These are phyloP conservation scores for Laticauda colubrina DNA, from an alignment of 2,113 vertebrate species.

Conservation along the genomic window DNA sequence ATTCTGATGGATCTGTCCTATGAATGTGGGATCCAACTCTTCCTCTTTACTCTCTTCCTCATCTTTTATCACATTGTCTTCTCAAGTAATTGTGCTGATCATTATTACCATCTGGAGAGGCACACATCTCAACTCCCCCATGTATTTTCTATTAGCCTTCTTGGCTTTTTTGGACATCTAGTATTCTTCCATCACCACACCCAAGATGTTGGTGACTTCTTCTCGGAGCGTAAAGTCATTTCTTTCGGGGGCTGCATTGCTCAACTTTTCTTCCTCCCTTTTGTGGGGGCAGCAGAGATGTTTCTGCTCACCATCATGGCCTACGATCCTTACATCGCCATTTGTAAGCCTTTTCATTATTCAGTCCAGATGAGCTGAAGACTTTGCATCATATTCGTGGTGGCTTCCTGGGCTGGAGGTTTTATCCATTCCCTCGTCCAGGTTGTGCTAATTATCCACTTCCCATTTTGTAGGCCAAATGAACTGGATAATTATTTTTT, in stretches of 20 bases:
- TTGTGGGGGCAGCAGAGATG: constrained; percentile 61
- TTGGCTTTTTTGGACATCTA: constrained; percentile 74
- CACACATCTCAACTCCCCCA: constrained; percentile 65
- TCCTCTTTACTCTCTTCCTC: constrained; percentile 69
- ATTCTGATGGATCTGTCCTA: constrained; percentile 58
- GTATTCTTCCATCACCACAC: constrained; percentile 72
- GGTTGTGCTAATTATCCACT: constrained; percentile 51
- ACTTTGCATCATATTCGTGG: constrained; percentile 55
- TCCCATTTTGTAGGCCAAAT: constrained; percentile 61
- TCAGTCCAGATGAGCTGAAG: constrained; percentile 63
- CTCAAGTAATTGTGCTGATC: constrained; percentile 71
- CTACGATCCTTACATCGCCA: constrained; percentile 70
- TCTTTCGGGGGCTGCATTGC: constrained; percentile 71
- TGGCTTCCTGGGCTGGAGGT: constrained; percentile 65
- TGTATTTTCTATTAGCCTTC: constrained; percentile 76
- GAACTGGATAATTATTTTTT: constrained; percentile 56
- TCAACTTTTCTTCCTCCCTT: constrained; percentile 73
- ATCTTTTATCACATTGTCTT: constrained; percentile 68
- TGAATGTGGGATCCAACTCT: constrained; percentile 55
- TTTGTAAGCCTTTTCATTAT: constrained; percentile 72
- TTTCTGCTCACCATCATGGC: constrained; percentile 76
- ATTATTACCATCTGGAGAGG: constrained; percentile 69
- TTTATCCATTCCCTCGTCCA: constrained; percentile 56
- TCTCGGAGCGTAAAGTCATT: constrained; percentile 65
- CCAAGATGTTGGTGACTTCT: constrained; percentile 75